These are phyloP conservation scores for Xiphophorus hellerii DNA, from an alignment of 2,113 vertebrate species.

Conservation along the genomic window DNA sequence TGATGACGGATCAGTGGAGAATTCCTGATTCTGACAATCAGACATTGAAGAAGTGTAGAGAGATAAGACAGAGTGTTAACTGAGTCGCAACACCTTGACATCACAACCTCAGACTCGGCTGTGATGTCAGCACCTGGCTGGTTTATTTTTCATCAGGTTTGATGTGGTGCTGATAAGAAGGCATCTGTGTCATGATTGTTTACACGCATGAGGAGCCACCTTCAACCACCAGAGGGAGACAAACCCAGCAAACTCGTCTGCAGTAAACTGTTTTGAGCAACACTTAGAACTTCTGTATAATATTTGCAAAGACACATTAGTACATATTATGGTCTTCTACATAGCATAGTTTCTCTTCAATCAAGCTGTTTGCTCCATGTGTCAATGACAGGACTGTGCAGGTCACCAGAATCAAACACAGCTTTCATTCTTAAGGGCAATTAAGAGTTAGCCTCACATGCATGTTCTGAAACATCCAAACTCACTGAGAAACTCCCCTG, in stretches of 20 bases:
- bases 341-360: too few relatives aligned
- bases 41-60: constrained; percentile 19
- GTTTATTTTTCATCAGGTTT: constrained; percentile 15
- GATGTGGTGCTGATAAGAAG: constrained; percentile 5
- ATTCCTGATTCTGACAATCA: constrained; percentile 20
- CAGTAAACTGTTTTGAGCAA: background rate
- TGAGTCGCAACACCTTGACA: constrained; percentile 5
- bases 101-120: background rate
- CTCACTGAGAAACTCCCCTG: background rate
- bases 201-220: background rate
- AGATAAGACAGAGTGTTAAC: constrained; percentile 20
- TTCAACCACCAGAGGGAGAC: constrained; percentile 50
- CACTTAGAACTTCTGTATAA: background rate
- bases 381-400: too few relatives aligned
- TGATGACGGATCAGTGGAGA: constrained; percentile 39
- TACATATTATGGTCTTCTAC: too few relatives aligned
- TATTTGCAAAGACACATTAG: too few relatives aligned
- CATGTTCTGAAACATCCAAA: background rate
- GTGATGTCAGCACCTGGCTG: constrained; percentile 11
- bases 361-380: too few relatives aligned
- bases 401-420: too few relatives aligned
- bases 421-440: too few relatives aligned
- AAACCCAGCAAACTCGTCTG: constrained; percentile 17
- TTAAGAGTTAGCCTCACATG: too few relatives aligned
- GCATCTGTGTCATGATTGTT: constrained; percentile 16